Percentiles rank a stretch among this genome's conserved stretches.
These are phyloP conservation scores for Acleris sparsana DNA, from an alignment of 2,888 invertebrate species.

Conservation along the genomic window DNA sequence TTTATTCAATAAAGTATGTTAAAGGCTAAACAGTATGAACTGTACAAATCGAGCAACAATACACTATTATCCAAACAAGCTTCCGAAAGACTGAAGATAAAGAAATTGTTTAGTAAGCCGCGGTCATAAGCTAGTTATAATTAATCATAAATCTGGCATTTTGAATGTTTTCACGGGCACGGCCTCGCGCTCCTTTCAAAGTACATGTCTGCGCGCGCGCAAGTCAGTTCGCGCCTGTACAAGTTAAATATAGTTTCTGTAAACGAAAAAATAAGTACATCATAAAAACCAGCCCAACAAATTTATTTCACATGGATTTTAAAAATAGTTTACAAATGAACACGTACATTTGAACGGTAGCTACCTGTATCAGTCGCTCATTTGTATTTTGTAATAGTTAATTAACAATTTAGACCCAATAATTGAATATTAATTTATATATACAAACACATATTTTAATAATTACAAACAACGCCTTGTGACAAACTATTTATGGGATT, in stretches of 20 bases:
- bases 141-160: constrained; percentile 10
- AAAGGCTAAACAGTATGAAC: no score
- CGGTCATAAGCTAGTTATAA: not conserved
- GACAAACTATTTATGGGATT: no score
- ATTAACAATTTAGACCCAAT: no score
- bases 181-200: constrained; percentile 35
- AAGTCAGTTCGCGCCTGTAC: constrained; percentile 29
- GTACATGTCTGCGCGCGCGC: constrained; percentile 25
- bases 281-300: constrained; percentile 10
- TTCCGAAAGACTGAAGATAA: no score
- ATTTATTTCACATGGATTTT: constrained; percentile 15
- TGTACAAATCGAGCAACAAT: no score
- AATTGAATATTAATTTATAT: no score
- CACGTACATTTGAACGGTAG: not conserved
- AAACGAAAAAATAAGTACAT: constrained; percentile 30
- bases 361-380: not conserved
- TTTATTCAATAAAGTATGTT: no score
- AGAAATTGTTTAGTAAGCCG: no score
- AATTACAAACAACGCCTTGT: no score
- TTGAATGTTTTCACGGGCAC: constrained; percentile 30
- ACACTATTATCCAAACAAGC: no score
- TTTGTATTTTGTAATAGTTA: no score
- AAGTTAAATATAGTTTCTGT: constrained; percentile 35
- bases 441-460: no score
- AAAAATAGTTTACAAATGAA: constrained; percentile 10